Evolutionary conservation across 2,888 invertebrate species (phyloP).

Genomic region (Agrotis puta): DNA sequence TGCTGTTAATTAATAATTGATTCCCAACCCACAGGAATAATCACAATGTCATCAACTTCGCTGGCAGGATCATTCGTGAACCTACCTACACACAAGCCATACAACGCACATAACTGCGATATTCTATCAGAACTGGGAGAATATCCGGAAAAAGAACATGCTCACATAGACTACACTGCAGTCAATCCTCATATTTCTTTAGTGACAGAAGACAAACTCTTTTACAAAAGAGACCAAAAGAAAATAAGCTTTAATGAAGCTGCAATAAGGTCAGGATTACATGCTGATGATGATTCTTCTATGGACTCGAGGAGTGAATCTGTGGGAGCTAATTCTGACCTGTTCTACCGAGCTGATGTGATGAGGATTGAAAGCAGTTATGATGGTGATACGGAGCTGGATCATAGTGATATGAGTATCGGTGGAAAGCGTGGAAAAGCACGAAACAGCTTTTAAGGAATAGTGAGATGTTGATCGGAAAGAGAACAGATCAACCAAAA

Average conservation of each 20-base stretch:
- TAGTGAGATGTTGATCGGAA: not conserved
- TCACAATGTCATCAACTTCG: slow-evolving; percentile 72
- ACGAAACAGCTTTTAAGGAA: not conserved
- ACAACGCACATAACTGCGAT: slow-evolving; percentile 65
- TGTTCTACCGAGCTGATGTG: slow-evolving; percentile 8
- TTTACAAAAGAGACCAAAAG: slow-evolving; percentile 19
- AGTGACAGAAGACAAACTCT: slow-evolving; percentile 18
- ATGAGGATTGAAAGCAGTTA: slow-evolving; percentile 27
- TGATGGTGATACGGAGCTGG: slow-evolving; percentile 37
- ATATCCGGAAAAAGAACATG: slow-evolving; percentile 63
- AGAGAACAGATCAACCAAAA: too few species aligned
- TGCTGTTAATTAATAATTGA: not conserved
- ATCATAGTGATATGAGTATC: slow-evolving; percentile 13
- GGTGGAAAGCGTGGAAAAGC: not conserved
- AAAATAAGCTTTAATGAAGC: slow-evolving; percentile 47
- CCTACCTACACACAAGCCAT: slow-evolving; percentile 70
- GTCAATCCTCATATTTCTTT: slow-evolving; percentile 50
- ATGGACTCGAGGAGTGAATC: slow-evolving; percentile 2
- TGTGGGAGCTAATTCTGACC: not conserved
- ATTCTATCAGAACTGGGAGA: slow-evolving; percentile 59
- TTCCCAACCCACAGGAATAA: slow-evolving; percentile 56
- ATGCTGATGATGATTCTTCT: slow-evolving; percentile 19
- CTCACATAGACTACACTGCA: slow-evolving; percentile 63
- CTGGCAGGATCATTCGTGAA: slow-evolving; percentile 75
- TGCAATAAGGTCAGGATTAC: not conserved